Percentiles rank a stretch among this genome's conserved stretches.
Evolutionary conservation across 1,140 invertebrate species (phyloP).

Genomic region (Drosophila pandora): DNA sequence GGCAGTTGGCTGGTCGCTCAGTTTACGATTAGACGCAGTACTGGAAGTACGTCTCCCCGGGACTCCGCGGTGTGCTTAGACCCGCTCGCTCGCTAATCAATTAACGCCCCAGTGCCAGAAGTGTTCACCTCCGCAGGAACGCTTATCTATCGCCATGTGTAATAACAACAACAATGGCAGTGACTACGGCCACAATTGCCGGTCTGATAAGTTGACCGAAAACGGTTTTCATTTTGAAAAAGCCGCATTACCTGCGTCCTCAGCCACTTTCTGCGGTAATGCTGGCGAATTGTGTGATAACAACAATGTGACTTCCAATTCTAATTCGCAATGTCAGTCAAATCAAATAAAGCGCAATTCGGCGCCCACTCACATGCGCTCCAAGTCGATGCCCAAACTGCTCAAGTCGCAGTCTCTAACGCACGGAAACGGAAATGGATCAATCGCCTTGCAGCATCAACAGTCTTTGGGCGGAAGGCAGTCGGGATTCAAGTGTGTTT

Average conservation of each 20-base stretch:
- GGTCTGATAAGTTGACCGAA: constrained; percentile 54
- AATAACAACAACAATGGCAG: constrained; percentile 61
- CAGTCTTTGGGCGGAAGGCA: constrained; percentile 11
- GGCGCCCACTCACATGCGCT: constrained; percentile 14
- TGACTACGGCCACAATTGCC: constrained; percentile 6
- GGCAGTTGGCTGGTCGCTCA: constrained; percentile 33
- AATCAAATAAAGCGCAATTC: constrained; percentile 60
- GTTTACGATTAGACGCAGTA: constrained; percentile 65
- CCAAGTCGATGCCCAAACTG: constrained; percentile 44
- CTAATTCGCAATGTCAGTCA: constrained; percentile 29
- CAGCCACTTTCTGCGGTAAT: constrained; percentile 9
- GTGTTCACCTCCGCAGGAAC: constrained; percentile 26
- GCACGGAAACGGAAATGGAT: constrained; percentile 15
- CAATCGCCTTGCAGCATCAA: constrained; percentile 28
- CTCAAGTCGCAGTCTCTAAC: constrained; percentile 64
- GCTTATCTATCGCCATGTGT: constrained; percentile 64
- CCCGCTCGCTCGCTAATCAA: constrained; percentile 3
- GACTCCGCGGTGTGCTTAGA: background rate
- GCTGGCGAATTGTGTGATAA: constrained; percentile 27
- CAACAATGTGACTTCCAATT: constrained; percentile 43
- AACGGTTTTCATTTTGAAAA: constrained; percentile 59
- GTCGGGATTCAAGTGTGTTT: constrained; percentile 69
- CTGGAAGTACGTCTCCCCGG: constrained; percentile 29
- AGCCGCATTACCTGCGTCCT: constrained; percentile 19
- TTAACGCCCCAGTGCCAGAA: constrained; percentile 22